Percentiles rank a stretch among this genome's conserved stretches.
phyloP scores from a whole-genome alignment of 2,888 invertebrate genomes.

The Chrysolina americana region DNA sequence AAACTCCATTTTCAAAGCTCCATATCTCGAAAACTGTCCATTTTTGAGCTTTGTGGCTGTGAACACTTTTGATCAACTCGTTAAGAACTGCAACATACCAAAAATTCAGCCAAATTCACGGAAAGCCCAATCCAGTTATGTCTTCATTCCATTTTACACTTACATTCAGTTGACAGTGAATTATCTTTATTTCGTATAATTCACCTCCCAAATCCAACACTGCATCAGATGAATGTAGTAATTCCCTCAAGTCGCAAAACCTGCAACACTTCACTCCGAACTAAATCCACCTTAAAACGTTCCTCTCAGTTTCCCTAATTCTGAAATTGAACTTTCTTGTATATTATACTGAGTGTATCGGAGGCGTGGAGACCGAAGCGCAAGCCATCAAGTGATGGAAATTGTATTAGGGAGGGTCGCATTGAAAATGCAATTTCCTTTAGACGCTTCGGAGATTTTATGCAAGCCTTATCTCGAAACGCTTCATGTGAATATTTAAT shows the following conservation, averaged over 20 bases:
- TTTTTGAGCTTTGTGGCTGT: too few relatives aligned
- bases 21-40: too few relatives aligned
- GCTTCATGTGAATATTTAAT: slow-evolving; percentile 54
- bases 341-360: slow-evolving; percentile 36
- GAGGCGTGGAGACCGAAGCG: slow-evolving; percentile 51
- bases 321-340: slow-evolving; percentile 16
- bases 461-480: slow-evolving; percentile 57
- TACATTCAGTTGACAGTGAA: too few relatives aligned
- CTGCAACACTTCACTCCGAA: neutral
- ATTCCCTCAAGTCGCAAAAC: neutral
- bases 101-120: too few relatives aligned
- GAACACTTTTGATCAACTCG: too few relatives aligned
- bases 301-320: slow-evolving; percentile 7
- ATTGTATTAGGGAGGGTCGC: slow-evolving; percentile 64
- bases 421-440: slow-evolving; percentile 65
- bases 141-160: too few relatives aligned
- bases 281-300: neutral
- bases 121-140: too few relatives aligned
- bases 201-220: neutral
- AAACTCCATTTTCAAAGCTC: too few relatives aligned
- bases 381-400: slow-evolving; percentile 65
- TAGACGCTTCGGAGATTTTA: slow-evolving; percentile 63
- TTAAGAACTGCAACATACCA: too few relatives aligned
- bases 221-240: neutral
- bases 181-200: neutral